phyloP scores from a whole-genome alignment of 2,113 vertebrate genomes.

The Daboia siamensis region DNA sequence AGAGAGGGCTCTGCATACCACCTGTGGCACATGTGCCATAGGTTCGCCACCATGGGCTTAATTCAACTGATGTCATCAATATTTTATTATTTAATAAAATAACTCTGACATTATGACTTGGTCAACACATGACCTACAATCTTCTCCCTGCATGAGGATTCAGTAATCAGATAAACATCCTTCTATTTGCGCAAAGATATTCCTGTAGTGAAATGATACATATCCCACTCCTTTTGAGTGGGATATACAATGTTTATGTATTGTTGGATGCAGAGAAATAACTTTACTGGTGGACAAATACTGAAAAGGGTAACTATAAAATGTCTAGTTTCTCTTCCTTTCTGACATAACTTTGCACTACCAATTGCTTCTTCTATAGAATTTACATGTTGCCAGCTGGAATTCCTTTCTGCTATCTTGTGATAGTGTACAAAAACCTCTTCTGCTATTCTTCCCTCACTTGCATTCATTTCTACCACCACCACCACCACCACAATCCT shows the following conservation, averaged over 20 bases:
- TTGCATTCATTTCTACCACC: background rate
- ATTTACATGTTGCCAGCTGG: background rate
- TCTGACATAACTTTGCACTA: background rate
- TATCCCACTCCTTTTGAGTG: background rate
- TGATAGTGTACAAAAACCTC: background rate
- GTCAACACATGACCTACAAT: background rate
- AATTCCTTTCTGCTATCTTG: background rate
- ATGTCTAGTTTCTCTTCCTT: background rate
- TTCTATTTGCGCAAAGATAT: background rate
- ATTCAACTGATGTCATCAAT: conserved; percentile 18
- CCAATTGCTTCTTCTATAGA: background rate
- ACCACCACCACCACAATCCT: background rate
- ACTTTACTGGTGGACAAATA: background rate
- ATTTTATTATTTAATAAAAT: background rate
- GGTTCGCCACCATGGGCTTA: background rate
- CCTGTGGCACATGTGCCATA: no score
- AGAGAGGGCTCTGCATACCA: no score
- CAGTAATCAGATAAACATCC: background rate
- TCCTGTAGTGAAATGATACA: background rate
- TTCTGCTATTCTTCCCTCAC: no score
- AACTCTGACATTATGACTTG: background rate
- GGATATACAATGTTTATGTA: background rate
- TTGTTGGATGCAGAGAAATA: background rate
- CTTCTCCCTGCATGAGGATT: background rate
- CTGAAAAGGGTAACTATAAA: background rate